Base-by-base conservation (phyloP, 2,888 invertebrate genomes). In the Brachylomia viminalis region DNA sequence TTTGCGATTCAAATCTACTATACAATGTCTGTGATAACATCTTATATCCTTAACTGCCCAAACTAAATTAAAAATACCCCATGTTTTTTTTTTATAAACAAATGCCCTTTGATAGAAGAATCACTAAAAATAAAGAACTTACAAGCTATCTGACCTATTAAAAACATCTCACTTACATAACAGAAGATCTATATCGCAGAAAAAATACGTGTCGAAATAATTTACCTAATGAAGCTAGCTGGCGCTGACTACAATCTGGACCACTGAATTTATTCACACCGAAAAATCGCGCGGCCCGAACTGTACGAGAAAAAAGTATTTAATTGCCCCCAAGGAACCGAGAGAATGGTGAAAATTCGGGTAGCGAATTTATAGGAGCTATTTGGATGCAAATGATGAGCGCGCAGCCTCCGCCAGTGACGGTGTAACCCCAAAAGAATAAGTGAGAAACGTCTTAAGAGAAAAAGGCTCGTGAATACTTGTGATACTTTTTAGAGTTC, bases 331-430 rank as follows among this genome's bases (percentile, higher is more conserved):
- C 95, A 95, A 95, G 95, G 93, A 95, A 92, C 93, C 91, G 88
- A 91, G 92, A 92, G 95, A 94, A 94, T 95, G 95, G 95, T 94
- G 95, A 95, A 95, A 95, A 96, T 95, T 96, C 94, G 95, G 94
- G 95, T 94, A 94, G 94, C 94, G 95, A 96, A 96, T 96, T 96
- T 96, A 96, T 95, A 95, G 95, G 93, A 95, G 95, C 95, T 95
- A 95, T 96, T 96, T 96, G 95, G 95, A 96, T 96, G 96, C 96
- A 96, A 96, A 96, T 96, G 95, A 95, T 95, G 95, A 95, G 95
- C 95, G 94, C 92, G 89, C 90, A 90, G 93, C 93, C 94, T 91
- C 89, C 92, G 91, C 90, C 91, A 92, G 92, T 91, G 93, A 92
- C 93, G 93, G 91, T 92, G 92, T 94, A 94, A 93, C 94, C 94